Percentiles rank a stretch among this genome's conserved stretches.
These are phyloP conservation scores for Andrena bicolor DNA, from an alignment of 2,888 invertebrate genomes.

Conservation along the genomic window DNA sequence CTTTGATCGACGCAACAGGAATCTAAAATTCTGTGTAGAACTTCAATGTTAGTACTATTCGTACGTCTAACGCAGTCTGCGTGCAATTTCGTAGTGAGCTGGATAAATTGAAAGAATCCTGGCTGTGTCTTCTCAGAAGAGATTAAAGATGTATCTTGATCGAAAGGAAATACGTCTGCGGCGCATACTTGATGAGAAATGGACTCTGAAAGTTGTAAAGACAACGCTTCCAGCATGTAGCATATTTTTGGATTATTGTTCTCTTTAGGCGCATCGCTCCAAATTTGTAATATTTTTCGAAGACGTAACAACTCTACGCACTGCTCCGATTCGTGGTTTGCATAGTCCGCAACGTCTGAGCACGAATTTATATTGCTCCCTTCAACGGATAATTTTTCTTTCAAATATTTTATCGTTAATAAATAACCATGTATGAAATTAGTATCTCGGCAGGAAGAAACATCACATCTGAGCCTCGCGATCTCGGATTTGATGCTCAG, in stretches of 20 bases:
- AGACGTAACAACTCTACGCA: slow-evolving; percentile 10
- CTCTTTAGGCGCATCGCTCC: slow-evolving; percentile 18
- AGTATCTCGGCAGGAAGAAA: slow-evolving; percentile 23
- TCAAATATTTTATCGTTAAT: slow-evolving; percentile 73
- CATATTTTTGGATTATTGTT: slow-evolving; percentile 42
- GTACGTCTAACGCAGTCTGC: slow-evolving; percentile 54
- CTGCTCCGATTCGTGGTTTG: neutral
- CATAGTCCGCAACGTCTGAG: neutral
- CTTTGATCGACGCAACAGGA: slow-evolving; percentile 56
- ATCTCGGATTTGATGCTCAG: slow-evolving; percentile 67
- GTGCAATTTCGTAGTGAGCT: slow-evolving; percentile 64
- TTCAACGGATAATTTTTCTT: slow-evolving; percentile 66
- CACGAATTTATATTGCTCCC: slow-evolving; percentile 11
- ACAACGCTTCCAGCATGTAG: slow-evolving; percentile 64
- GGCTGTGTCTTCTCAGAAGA: slow-evolving; percentile 62
- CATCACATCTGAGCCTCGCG: slow-evolving; percentile 54
- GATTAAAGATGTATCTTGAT: slow-evolving; percentile 29
- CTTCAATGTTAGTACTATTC: slow-evolving; percentile 18
- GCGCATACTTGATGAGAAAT: slow-evolving; percentile 1
- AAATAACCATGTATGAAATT: slow-evolving; percentile 80
- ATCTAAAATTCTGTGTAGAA: slow-evolving; percentile 55
- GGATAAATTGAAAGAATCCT: slow-evolving; percentile 77
- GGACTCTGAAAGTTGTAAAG: slow-evolving; percentile 62
- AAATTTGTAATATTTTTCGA: slow-evolving; percentile 30
- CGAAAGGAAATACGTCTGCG: slow-evolving; percentile 35